Base-by-base conservation (phyloP, 2,113 vertebrate species). In the Casuarius casuarius region DNA sequence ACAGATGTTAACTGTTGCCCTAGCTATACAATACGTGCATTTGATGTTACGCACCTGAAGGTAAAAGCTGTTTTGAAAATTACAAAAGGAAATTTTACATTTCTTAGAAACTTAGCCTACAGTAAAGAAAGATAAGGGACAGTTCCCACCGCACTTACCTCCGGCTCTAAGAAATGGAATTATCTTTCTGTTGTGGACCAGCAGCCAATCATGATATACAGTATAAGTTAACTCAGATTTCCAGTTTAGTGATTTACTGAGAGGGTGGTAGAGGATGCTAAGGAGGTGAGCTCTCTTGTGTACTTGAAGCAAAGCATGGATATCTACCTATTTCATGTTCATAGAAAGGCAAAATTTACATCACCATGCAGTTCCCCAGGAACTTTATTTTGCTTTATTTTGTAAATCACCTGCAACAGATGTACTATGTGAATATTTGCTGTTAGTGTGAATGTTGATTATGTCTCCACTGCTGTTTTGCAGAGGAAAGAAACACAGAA, bases 401-500 rank as follows among this genome's bases (percentile, higher is more conserved):
- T 62, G 10, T 65, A 56, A 28, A 88, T 56, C 18, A 52, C 31
- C 31, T 73, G 63, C 49, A 75, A 25, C 42, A 76, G 33, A 35
- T 9, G 23, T 46, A 79, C 11, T 75, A 7, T 0, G 0, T 63
- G 22, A 40, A 52, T 44, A 38, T 17, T 4, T 61, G 35, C 71
- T 94, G 66, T 92, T 79, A 73, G 77, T n/a, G 29, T 42, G 49
- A 87, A n/a, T 59, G 31, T 48, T 74, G 49, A 83, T 38, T 42
- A 31, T 15, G 15, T 74, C 11, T 84, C 52, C 8, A 5, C 44
- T 78, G 58, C 73, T 84, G 74, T 56, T 97, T 94, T 96, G 82
- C 97, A 99, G 99, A 99, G 98, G 61, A 99, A 99, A 98, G 99
- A 99, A 3, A 94, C 81, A 22, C 98, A 97, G 49, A 95, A 95